Conservation (phyloP, 2,888 invertebrate genomes). For the Sycophila texana region DNA sequence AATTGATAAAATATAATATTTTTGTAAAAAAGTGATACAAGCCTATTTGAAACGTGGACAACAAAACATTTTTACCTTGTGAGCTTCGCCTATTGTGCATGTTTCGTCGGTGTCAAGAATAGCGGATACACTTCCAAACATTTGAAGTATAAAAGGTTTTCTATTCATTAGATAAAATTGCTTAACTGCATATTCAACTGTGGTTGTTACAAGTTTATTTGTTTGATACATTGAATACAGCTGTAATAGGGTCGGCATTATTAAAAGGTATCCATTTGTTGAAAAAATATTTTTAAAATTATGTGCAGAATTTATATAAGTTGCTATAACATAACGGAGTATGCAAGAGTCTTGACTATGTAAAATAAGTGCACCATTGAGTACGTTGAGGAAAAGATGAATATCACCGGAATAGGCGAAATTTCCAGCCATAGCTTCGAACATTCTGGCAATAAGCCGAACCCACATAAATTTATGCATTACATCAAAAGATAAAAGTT, state of each 20-base stretch:
- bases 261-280: slow-evolving; percentile 95
- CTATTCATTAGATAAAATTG: slow-evolving; percentile 98
- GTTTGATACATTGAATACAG: slow-evolving; percentile 99
- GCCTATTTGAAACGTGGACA: not conserved
- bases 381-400: slow-evolving; percentile 96
- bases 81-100: slow-evolving; percentile 92
- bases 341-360: slow-evolving; percentile 98
- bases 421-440: slow-evolving; percentile 98
- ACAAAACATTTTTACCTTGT: slow-evolving; percentile 81
- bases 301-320: slow-evolving; percentile 97
- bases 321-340: slow-evolving; percentile 95
- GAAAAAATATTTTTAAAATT: slow-evolving; percentile 99
- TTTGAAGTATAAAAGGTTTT: slow-evolving; percentile 98
- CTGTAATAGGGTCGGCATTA: slow-evolving; percentile 97
- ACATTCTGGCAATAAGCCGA: slow-evolving; percentile 95
- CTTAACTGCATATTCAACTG: slow-evolving; percentile 98
- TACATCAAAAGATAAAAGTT: slow-evolving; percentile 93
- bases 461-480: slow-evolving; percentile 99
- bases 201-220: slow-evolving; percentile 94
- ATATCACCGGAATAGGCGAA: slow-evolving; percentile 98
- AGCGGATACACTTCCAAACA: slow-evolving; percentile 99
- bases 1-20: too few relatives aligned
- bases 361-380: slow-evolving; percentile 96
- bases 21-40: too few relatives aligned
- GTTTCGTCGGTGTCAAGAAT: slow-evolving; percentile 94